Percentiles rank a stretch among this genome's conserved stretches.
Conservation (phyloP, 1,140 invertebrate species). For the Propsilocerus akamusi region DNA sequence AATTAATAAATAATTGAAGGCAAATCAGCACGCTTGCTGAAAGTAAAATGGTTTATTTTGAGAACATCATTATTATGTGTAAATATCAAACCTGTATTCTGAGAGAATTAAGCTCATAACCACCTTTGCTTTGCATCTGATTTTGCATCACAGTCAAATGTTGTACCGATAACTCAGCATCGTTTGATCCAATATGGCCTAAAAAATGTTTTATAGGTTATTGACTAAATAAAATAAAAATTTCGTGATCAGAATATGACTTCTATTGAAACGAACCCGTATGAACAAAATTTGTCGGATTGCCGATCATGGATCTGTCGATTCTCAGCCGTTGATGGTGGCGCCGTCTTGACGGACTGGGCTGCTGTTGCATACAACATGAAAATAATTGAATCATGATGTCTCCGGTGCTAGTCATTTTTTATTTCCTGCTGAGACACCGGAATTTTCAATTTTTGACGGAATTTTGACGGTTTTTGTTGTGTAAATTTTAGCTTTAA, state of each 20-base stretch:
- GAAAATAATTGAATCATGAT: conserved; percentile 74
- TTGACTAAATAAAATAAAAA: neutral
- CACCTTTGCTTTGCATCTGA: conserved; percentile 77
- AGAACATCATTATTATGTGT: neutral
- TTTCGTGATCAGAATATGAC: no score
- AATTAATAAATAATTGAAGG: no score
- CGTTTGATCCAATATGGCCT: conserved; percentile 57
- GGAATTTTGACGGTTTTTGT: conserved; percentile 1
- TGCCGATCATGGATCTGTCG: conserved; percentile 82
- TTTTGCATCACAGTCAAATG: conserved; percentile 58
- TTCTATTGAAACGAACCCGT: conserved; percentile 32
- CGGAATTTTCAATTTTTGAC: neutral
- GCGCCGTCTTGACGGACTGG: conserved; percentile 38
- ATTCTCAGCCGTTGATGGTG: conserved; percentile 45
- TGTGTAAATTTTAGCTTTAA: no score
- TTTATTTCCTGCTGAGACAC: conserved; percentile 9
- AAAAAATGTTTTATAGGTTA: conserved; percentile 8
- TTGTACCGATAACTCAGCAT: conserved; percentile 53
- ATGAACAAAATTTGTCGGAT: conserved; percentile 80
- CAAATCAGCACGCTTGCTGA: neutral
- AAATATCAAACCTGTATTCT: conserved; percentile 30
- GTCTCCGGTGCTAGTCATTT: conserved; percentile 50
- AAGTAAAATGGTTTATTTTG: neutral
- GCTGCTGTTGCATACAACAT: conserved; percentile 58
- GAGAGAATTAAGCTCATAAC: conserved; percentile 50